Evolutionary conservation across 2,888 invertebrate genomes (phyloP).

Genomic region (Plagodis pulveraria): DNA sequence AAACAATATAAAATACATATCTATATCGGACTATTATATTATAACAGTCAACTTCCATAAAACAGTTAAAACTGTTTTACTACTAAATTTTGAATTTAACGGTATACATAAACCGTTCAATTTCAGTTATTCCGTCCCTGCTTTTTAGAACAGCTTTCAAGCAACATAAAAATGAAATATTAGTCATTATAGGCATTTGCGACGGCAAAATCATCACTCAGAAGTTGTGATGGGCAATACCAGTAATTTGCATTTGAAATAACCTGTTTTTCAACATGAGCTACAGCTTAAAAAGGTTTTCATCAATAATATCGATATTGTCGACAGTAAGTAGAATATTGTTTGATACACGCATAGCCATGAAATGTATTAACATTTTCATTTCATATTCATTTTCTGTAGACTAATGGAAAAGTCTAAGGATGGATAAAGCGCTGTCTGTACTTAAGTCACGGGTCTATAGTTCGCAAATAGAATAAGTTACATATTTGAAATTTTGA

Average conservation of each 20-base stretch:
- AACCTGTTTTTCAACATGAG: slow-evolving; percentile 30
- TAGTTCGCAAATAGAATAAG: no score
- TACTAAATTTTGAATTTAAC: no score
- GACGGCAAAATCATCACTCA: slow-evolving; percentile 42
- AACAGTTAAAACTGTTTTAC: no score
- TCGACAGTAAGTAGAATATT: slow-evolving; percentile 1
- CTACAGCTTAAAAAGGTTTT: slow-evolving; percentile 14
- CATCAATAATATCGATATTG: slow-evolving; percentile 9
- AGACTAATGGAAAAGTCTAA: no score
- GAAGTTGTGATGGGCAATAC: slow-evolving; percentile 42
- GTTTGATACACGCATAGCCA: background rate
- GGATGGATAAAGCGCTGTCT: no score
- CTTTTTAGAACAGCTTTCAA: slow-evolving; percentile 52
- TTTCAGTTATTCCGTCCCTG: slow-evolving; percentile 14
- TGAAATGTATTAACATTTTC: background rate
- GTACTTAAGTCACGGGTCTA: no score
- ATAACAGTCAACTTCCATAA: no score
- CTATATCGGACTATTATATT: no score
- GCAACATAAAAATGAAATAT: slow-evolving; percentile 62
- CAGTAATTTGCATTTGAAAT: slow-evolving; percentile 55
- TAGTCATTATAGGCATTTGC: slow-evolving; percentile 58
- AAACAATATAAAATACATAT: no score
- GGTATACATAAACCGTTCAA: background rate
- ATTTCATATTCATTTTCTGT: no score
- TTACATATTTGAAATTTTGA: no score